Conservation (phyloP, 2,797 vertebrate genomes). For the Tragopan temminckii region DNA sequence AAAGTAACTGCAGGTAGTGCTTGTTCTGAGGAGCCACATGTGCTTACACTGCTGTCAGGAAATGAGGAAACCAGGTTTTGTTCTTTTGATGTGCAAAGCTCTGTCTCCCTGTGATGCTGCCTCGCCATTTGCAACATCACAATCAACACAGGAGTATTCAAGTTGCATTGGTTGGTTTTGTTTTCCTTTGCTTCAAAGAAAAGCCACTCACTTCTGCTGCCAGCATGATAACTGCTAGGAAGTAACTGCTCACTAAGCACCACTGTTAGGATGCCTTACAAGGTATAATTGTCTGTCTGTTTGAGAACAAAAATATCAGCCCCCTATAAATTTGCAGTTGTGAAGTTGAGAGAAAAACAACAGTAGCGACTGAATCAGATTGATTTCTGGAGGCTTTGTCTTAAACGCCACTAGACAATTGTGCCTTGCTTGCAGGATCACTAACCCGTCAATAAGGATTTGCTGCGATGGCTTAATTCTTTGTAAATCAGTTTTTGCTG, state of each 20-base stretch:
- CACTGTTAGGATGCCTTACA: neutral
- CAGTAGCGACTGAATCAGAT: neutral
- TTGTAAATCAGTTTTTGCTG: neutral
- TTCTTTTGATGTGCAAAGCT: neutral
- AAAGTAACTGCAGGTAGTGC: neutral
- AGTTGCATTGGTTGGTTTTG: neutral
- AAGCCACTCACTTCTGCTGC: neutral
- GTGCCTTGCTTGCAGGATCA: neutral
- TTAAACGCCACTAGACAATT: neutral
- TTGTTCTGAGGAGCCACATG: neutral
- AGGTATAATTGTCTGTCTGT: neutral
- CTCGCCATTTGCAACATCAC: neutral
- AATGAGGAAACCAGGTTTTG: neutral
- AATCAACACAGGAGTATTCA: neutral
- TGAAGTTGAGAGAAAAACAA: neutral
- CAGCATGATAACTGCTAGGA: neutral
- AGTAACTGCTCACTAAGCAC: neutral
- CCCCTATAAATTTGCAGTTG: rapidly evolving
- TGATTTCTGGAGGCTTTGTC: constrained; percentile 1
- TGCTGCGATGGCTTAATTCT: constrained; percentile 19
- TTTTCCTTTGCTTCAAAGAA: neutral
- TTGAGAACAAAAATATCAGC: neutral
- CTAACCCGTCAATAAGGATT: constrained; percentile 25
- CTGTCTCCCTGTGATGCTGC: neutral
- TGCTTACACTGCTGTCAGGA: neutral